Conservation (phyloP, 2,888 invertebrate species). For the Coleophora deauratella region DNA sequence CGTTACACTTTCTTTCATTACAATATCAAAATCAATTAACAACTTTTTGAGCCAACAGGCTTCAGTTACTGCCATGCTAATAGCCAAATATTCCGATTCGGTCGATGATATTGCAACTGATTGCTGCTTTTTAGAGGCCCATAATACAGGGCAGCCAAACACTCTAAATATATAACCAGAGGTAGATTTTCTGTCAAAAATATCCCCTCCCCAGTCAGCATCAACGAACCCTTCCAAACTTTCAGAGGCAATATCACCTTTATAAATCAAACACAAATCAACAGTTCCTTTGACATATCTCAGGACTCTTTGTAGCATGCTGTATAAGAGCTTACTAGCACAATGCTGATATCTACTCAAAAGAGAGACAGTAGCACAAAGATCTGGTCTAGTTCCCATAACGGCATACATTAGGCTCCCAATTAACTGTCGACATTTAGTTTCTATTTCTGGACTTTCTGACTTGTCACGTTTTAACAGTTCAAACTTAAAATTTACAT, state of each 20-base stretch:
- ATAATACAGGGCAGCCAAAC: slow-evolving; percentile 12
- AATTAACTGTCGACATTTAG: no score
- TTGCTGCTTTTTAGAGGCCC: slow-evolving; percentile 11
- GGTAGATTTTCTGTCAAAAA: slow-evolving; percentile 12
- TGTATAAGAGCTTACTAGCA: neutral
- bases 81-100: slow-evolving; percentile 13
- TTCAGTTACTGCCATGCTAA: slow-evolving; percentile 11
- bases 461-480: no score
- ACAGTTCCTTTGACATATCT: neutral
- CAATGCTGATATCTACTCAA: no score
- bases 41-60: slow-evolving; percentile 8
- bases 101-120: slow-evolving; percentile 11
- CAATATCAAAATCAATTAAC: slow-evolving; percentile 3
- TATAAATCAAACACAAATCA: neutral
- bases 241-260: neutral
- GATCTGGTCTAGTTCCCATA: no score
- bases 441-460: no score
- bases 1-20: neutral
- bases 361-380: no score
- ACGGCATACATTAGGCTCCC: no score
- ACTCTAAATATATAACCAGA: slow-evolving; percentile 11
- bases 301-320: neutral
- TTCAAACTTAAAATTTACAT: no score
- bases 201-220: slow-evolving; percentile 12
- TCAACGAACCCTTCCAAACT: slow-evolving; percentile 1